phyloP scores from a whole-genome alignment of 1,140 invertebrate species.

The Macrocentrus cingulum region DNA sequence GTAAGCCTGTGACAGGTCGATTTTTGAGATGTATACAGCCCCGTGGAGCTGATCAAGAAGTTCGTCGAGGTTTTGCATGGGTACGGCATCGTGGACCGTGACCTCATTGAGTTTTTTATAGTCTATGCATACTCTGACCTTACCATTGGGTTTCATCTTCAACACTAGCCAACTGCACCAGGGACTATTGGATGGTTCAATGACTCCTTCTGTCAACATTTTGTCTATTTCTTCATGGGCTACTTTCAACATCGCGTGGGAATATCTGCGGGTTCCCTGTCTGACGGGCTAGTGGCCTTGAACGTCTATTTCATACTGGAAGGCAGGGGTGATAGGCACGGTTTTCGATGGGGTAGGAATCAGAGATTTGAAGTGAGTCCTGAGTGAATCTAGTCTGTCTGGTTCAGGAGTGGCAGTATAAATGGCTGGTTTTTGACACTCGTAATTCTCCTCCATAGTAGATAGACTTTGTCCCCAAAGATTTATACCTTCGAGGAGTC shows the following conservation, averaged over 20 bases:
- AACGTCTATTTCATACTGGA: neutral
- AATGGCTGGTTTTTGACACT: too few species aligned
- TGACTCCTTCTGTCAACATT: neutral
- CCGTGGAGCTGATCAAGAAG: constrained; percentile 49
- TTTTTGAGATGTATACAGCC: constrained; percentile 40
- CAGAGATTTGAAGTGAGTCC: too few species aligned
- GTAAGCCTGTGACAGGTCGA: constrained; percentile 35
- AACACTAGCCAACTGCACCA: neutral
- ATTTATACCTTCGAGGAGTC: too few species aligned
- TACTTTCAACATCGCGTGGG: neutral
- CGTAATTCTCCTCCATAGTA: too few species aligned
- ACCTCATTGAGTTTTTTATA: constrained; percentile 49
- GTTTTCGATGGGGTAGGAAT: neutral
- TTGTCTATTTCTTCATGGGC: neutral
- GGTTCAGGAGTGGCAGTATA: too few species aligned
- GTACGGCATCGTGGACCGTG: constrained; percentile 52
- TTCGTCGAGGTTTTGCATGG: constrained; percentile 56
- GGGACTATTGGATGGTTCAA: neutral
- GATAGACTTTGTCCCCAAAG: too few species aligned
- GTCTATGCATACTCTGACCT: constrained; percentile 54
- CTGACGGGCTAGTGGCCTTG: neutral
- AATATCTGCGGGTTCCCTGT: neutral
- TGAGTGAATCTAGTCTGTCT: too few species aligned
- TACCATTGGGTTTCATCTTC: constrained; percentile 20
- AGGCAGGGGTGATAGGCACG: neutral